Conservation (phyloP, 2,113 vertebrate species). For the Bambusicola thoracicus region DNA sequence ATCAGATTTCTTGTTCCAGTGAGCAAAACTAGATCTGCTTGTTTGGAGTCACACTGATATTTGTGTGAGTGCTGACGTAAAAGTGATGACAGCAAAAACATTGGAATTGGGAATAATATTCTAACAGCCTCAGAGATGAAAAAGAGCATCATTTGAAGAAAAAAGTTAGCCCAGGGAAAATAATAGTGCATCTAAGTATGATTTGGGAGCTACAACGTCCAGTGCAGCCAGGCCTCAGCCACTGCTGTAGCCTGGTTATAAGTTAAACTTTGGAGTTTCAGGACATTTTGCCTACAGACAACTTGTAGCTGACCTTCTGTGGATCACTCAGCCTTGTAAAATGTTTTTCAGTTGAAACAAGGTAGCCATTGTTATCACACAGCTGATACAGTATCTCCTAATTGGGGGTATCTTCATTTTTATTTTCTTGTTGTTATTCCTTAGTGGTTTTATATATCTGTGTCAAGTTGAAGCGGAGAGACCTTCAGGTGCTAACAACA, state of each 20-base stretch:
- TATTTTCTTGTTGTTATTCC: neutral
- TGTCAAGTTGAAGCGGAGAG: neutral
- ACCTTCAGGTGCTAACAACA: neutral
- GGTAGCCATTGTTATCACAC: neutral
- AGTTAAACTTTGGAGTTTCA: neutral
- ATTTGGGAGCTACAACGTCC: neutral
- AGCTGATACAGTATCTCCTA: neutral
- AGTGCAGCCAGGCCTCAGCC: neutral
- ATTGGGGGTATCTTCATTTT: fast-evolving
- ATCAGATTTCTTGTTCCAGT: neutral
- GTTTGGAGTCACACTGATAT: neutral
- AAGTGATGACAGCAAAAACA: neutral
- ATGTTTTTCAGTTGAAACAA: neutral
- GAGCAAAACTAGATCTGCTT: neutral
- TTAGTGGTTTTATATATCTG: neutral
- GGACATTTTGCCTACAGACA: neutral
- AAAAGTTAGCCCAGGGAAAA: neutral
- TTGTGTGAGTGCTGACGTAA: neutral
- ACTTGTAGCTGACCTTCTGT: neutral
- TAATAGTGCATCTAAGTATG: fast-evolving
- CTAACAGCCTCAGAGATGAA: neutral
- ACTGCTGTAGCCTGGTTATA: neutral
- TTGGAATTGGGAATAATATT: neutral
- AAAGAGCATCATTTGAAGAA: neutral
- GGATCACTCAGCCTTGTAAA: neutral